Evolutionary conservation across 2,113 vertebrate species (phyloP).

Genomic region (Crotalus helleri): DNA sequence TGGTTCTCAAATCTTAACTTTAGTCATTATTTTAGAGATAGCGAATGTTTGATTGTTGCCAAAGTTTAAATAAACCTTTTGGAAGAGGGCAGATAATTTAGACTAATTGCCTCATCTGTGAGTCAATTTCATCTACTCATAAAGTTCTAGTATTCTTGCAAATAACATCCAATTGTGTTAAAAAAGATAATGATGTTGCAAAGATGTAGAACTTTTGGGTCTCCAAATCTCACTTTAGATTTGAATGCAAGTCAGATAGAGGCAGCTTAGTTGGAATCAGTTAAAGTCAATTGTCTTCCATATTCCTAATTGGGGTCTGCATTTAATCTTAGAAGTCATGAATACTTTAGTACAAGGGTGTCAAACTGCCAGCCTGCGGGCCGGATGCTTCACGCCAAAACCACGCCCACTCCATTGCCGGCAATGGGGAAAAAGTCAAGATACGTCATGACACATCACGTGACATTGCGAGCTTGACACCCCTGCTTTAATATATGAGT

Average conservation of each 20-base stretch:
- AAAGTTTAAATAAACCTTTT: not conserved
- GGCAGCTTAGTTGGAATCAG: not conserved
- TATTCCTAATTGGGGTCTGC: not conserved
- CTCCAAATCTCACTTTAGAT: not conserved
- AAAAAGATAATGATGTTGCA: not conserved
- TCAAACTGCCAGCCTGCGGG: too few species aligned
- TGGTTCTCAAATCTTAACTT: not conserved
- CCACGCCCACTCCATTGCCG: too few species aligned
- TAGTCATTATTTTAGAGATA: not conserved
- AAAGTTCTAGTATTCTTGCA: not conserved
- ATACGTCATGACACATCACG: too few species aligned
- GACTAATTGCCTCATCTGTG: not conserved
- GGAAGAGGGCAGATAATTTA: not conserved
- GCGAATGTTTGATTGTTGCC: not conserved
- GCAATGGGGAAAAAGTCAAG: too few species aligned
- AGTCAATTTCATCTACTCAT: not conserved
- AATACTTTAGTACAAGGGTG: not conserved
- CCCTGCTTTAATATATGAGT: not conserved
- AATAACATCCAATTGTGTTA: not conserved
- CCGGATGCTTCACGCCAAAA: too few species aligned
- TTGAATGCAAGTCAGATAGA: not conserved
- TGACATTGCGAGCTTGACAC: too few species aligned
- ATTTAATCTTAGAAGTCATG: not conserved
- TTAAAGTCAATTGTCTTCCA: not conserved
- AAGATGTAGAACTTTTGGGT: not conserved